These are phyloP conservation scores for Anoplolepis gracilipes DNA, from an alignment of 1,140 invertebrate species.

Conservation along the genomic window DNA sequence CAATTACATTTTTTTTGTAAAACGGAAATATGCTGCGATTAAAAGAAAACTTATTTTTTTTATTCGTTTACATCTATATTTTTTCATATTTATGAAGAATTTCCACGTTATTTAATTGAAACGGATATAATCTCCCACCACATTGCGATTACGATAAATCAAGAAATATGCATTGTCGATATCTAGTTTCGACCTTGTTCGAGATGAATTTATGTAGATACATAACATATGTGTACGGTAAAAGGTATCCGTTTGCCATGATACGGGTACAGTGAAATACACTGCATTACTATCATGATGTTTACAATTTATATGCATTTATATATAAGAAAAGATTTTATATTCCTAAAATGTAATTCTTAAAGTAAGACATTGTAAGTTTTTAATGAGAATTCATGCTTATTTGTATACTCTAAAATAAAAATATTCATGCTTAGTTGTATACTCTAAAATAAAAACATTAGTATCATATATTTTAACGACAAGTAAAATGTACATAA, in stretches of 20 bases:
- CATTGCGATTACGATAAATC: slow-evolving; percentile 8
- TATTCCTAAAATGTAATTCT: slow-evolving; percentile 2
- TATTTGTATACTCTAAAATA: not conserved
- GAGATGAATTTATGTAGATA: slow-evolving; percentile 41
- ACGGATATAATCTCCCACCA: not conserved
- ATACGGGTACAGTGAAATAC: slow-evolving; percentile 3
- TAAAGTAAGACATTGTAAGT: not conserved
- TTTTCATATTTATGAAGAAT: not conserved
- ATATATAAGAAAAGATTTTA: not conserved
- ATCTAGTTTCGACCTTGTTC: slow-evolving; percentile 19
- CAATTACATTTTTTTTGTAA: too few relatives aligned
- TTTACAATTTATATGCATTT: not conserved
- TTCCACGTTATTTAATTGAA: not conserved
- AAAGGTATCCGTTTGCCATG: not conserved
- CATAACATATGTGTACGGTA: not conserved
- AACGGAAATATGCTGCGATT: not conserved
- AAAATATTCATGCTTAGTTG: not conserved
- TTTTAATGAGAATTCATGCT: not conserved
- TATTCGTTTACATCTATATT: not conserved
- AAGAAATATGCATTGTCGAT: slow-evolving; percentile 14
- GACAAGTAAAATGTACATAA: not conserved
- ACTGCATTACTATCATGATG: slow-evolving; percentile 20
- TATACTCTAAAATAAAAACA: not conserved
- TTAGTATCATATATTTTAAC: not conserved
- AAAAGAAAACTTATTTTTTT: not conserved